phyloP scores from a whole-genome alignment of 2,888 invertebrate species.

The Acronicta aceris region DNA sequence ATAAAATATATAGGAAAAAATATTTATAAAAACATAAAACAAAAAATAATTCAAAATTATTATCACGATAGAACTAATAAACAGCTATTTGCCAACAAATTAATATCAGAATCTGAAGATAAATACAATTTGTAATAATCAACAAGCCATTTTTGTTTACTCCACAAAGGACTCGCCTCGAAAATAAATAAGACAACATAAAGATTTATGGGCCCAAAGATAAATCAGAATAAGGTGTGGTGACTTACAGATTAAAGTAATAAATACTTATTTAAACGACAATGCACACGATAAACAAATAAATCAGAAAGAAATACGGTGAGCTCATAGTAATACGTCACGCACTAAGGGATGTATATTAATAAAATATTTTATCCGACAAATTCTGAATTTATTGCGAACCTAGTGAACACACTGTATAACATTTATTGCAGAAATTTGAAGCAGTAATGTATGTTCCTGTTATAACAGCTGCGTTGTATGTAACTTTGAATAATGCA shows the following conservation, averaged over 20 bases:
- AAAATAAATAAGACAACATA: slow-evolving; percentile 42
- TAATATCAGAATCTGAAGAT: slow-evolving; percentile 6
- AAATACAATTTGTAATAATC: slow-evolving; percentile 12
- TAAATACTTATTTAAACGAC: slow-evolving; percentile 56
- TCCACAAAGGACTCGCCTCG: slow-evolving; percentile 7
- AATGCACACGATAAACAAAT: slow-evolving; percentile 53
- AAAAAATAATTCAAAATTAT: not conserved
- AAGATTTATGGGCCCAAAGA: slow-evolving; percentile 37
- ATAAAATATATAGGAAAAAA: too few species aligned
- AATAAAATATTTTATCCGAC: slow-evolving; percentile 33
- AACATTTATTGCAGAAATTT: slow-evolving; percentile 8
- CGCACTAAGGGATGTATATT: slow-evolving; percentile 39
- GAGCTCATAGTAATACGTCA: slow-evolving; percentile 38
- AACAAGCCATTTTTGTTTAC: slow-evolving; percentile 19
- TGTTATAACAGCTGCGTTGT: not conserved
- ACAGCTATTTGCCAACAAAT: not conserved
- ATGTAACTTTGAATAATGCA: slow-evolving; percentile 6
- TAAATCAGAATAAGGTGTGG: slow-evolving; percentile 53
- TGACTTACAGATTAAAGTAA: slow-evolving; percentile 52
- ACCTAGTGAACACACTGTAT: slow-evolving; percentile 14
- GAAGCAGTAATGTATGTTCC: slow-evolving; percentile 3
- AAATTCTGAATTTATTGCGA: slow-evolving; percentile 29
- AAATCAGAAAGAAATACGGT: slow-evolving; percentile 52
- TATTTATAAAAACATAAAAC: too few species aligned
- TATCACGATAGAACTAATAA: not conserved